Conservation (phyloP, 2,797 vertebrate genomes). For the Eutrigla gurnardus region DNA sequence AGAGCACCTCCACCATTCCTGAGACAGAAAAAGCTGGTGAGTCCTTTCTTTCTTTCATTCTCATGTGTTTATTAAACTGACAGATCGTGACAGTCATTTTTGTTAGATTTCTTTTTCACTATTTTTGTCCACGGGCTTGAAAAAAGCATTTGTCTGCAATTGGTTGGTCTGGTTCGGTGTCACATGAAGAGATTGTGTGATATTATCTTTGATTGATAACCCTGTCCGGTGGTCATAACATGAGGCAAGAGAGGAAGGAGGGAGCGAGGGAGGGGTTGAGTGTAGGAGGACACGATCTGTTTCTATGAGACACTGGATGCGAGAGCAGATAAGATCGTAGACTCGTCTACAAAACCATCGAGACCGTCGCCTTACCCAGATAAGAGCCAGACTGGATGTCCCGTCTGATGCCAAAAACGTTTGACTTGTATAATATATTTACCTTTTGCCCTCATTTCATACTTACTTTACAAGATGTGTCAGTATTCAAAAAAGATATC, state of each 20-base stretch:
- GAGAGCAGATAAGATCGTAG: constrained; percentile 68
- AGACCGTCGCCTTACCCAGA: constrained; percentile 61
- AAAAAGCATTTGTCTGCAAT: constrained; percentile 10
- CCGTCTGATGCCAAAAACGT: constrained; percentile 40
- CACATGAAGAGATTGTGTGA: constrained; percentile 24
- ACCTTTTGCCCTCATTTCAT: constrained; percentile 24
- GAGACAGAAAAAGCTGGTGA: constrained; percentile 80
- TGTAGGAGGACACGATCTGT: constrained; percentile 40
- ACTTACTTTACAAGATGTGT: background rate
- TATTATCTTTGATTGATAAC: constrained; percentile 46
- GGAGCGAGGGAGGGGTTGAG: constrained; percentile 12
- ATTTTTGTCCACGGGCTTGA: background rate
- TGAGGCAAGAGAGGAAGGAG: constrained; percentile 19
- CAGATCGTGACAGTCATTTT: background rate
- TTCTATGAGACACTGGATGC: constrained; percentile 56
- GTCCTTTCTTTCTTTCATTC: constrained; percentile 42
- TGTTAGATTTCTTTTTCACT: background rate
- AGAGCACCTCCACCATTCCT: constrained; percentile 64
- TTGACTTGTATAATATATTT: constrained; percentile 31
- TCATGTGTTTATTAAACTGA: constrained; percentile 1
- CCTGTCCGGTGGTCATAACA: constrained; percentile 37
- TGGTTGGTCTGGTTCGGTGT: constrained; percentile 26
- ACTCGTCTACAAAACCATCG: constrained; percentile 68
- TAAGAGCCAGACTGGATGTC: constrained; percentile 73
- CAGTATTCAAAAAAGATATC: background rate